Evolutionary conservation across 2,797 vertebrate species (phyloP), one percentile per base, ranked within the genome.

Genomic region (Helarctos malayanus): DNA sequence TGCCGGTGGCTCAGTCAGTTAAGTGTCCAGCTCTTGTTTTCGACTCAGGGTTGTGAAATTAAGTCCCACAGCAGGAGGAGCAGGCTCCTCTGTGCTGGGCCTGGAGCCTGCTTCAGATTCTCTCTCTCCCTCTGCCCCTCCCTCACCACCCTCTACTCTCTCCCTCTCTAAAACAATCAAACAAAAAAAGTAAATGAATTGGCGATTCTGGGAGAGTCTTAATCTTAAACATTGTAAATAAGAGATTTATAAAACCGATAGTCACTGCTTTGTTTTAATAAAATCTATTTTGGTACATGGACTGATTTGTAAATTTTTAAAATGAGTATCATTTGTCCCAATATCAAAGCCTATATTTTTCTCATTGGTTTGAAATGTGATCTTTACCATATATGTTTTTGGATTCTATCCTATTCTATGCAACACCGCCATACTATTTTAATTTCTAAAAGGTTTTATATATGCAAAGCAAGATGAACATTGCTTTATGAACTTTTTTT

Each of bases 401-500:
- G n/a, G 41, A 81, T 45, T 80, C 19, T 68, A 49, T 54, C 85
- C 13, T 79, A 59, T 57, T 88, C n/a, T 79, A 11, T 84, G 19
- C 14, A 84, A 89, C 11, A 56, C 47, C 7, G 83, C 6, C 25
- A 92, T 19, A 92, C 16, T 27, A 89, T 89, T 68, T 89, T 80
- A 89, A 78, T 84, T 97, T 94, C 88, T 92, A 92, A 73, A 89
- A 84, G 38, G 32, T 49, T 49, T 94, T 49, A 11, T 65, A 75
- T 59, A 2, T 75, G 49, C 35, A 88, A 91, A 76, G 69, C 47
- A 79, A 91, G 47, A 82, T 41, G 7, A 16, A 45, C 76, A 73
- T 18, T 94, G n/a, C 38, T 83, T 79, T 71, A 91, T 56, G 79
- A 73, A 79, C 38, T 29, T 78, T 83, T 93, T 86, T 38, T 3